Evolutionary conservation across 2,113 vertebrate genomes (phyloP).

Genomic region (Rousettus leschenaultii): DNA sequence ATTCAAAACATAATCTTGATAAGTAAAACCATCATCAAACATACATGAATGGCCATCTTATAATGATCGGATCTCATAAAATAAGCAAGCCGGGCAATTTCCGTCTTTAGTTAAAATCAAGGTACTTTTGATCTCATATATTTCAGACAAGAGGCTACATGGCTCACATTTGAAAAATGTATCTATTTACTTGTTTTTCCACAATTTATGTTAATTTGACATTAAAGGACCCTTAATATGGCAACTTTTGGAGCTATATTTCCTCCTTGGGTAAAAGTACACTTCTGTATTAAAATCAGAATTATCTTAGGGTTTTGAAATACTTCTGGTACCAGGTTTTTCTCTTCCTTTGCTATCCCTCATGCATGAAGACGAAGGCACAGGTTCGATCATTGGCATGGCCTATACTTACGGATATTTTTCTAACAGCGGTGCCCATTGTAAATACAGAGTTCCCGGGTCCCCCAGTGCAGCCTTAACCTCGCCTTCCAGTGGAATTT

Average conservation of each 20-base stretch:
- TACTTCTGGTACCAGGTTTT: not conserved
- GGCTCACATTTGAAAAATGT: not conserved
- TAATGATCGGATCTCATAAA: not conserved
- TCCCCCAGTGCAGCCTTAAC: not conserved
- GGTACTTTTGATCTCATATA: not conserved
- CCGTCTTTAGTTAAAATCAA: slow-evolving; percentile 12
- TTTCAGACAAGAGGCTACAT: not conserved
- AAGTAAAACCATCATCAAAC: slow-evolving; percentile 28
- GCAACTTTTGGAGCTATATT: not conserved
- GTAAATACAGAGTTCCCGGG: not conserved
- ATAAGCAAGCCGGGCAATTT: not conserved
- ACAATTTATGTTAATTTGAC: not conserved
- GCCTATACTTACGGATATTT: not conserved
- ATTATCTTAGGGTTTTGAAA: not conserved
- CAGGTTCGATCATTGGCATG: not conserved
- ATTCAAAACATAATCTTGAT: slow-evolving; percentile 27
- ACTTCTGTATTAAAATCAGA: slow-evolving; percentile 16
- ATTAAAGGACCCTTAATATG: not conserved
- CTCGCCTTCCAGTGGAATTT: not conserved
- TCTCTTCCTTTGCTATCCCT: not conserved
- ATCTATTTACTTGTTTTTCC: slow-evolving; percentile 14
- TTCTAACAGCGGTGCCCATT: not conserved
- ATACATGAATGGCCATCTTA: not conserved
- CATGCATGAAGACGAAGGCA: not conserved
- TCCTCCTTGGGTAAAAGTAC: not conserved